Evolutionary conservation across 2,888 invertebrate species (phyloP).

Genomic region (Aproaerema taeniolella): DNA sequence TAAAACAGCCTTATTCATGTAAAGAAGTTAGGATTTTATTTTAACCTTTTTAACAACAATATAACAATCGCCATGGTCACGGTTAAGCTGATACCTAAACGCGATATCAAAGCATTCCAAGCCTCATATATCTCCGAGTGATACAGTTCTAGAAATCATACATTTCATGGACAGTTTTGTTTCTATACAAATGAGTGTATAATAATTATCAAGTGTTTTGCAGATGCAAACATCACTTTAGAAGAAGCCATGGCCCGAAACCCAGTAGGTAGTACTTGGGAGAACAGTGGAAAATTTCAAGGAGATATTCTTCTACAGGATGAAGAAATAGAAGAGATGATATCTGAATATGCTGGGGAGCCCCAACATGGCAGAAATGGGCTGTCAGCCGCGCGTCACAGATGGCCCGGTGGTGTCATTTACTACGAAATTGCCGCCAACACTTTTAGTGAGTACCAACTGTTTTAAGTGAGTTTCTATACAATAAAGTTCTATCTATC

Average conservation of each 20-base stretch:
- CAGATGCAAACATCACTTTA: conserved; percentile 28
- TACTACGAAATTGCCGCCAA: background rate
- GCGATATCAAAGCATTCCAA: too few species aligned
- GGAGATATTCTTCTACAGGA: conserved; percentile 47
- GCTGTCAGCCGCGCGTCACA: conserved; percentile 34
- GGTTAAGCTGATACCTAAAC: too few species aligned
- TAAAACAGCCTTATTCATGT: too few species aligned
- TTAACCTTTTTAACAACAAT: too few species aligned
- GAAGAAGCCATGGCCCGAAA: conserved; percentile 26
- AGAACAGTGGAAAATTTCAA: conserved; percentile 46
- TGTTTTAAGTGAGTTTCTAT: too few species aligned
- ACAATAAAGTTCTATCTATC: too few species aligned
- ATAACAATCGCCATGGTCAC: too few species aligned
- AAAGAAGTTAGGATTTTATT: too few species aligned
- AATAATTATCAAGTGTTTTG: background rate
- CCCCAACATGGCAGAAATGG: conserved; percentile 27
- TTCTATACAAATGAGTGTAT: background rate
- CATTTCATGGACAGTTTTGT: too few species aligned
- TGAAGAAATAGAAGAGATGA: conserved; percentile 32
- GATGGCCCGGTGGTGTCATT: conserved; percentile 36
- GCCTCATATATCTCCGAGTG: too few species aligned
- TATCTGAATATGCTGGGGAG: conserved; percentile 28
- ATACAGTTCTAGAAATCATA: too few species aligned
- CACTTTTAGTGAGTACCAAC: conserved; percentile 1
- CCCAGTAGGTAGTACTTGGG: conserved; percentile 31